Evolutionary conservation across 2,888 invertebrate genomes (phyloP), one percentile per base, ranked within the genome.

Genomic region (Ectemnius cavifrons): DNA sequence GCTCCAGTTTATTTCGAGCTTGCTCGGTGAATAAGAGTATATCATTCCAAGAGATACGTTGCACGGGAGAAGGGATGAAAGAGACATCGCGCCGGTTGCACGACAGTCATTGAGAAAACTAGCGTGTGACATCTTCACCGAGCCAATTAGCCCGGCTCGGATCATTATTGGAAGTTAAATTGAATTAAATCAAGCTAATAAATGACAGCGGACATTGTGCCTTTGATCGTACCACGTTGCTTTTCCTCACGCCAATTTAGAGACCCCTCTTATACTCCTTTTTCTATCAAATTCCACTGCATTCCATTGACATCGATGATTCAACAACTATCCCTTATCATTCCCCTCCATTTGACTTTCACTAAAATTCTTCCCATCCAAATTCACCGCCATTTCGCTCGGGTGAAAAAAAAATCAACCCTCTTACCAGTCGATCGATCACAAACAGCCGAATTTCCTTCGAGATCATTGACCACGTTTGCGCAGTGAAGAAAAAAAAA

Each of bases 121-220:
- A 82, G 77, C 85, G 85, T 84, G 85, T 85, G 86, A 89, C 85
- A 86, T 86, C 81, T 86, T 86, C 77, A 84, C 83, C 79, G 83
- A 81, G 84, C 84, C 80, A 79, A 86, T 87, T 86, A 84, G 84
- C 73, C 72, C 69, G 67, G 37, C 37, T 68, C 70, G 79, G 77
- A 82, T 86, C 85, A 85, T 88, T 87, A 89, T 87, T 86, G 84
- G 84, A 83, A 77, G 71, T 75, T 79, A 84, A 87, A 89, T 89
- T 88, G 82, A 89, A 90, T 90, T 87, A 89, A 87, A 86, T 87
- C 85, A 82, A 86, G 85, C 84, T 84, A 83, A 85, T 84, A 86
- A 86, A 81, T 81, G 83, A 80, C 77, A 77, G 77, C 68, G 71
- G 71, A 71, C 81, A 76, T 47, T 27, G 70, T 67, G 67, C 76